These are phyloP conservation scores for Beris chalybata DNA, from an alignment of 2,888 invertebrate species.

Conservation along the genomic window DNA sequence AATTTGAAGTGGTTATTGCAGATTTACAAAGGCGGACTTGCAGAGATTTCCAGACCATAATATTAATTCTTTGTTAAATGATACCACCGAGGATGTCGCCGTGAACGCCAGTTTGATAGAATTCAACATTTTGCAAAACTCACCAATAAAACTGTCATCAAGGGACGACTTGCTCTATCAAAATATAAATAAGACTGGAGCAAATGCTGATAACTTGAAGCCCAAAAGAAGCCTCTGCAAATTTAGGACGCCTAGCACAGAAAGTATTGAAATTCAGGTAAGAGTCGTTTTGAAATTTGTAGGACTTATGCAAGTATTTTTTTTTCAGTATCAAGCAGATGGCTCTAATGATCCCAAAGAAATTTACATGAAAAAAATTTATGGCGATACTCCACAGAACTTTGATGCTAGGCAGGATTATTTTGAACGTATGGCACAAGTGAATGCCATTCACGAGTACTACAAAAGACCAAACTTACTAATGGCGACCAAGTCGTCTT, in stretches of 20 bases:
- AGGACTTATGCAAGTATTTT: neutral
- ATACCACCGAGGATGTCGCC: neutral
- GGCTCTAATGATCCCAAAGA: slow-evolving; percentile 27
- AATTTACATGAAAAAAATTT: slow-evolving; percentile 18
- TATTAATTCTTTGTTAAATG: neutral
- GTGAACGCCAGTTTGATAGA: neutral
- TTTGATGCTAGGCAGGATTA: slow-evolving; percentile 31
- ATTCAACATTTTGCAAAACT: neutral
- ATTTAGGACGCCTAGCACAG: slow-evolving; percentile 9
- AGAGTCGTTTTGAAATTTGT: neutral
- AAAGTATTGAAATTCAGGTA: slow-evolving; percentile 19
- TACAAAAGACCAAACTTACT: slow-evolving; percentile 28
- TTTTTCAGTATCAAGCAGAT: neutral
- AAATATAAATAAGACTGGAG: neutral
- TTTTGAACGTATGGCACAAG: slow-evolving; percentile 22
- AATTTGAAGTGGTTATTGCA: neutral
- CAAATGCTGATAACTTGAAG: neutral
- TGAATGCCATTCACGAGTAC: slow-evolving; percentile 31
- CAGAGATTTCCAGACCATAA: slow-evolving; percentile 3
- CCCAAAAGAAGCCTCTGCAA: slow-evolving; percentile 20
- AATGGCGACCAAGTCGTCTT: slow-evolving; percentile 22
- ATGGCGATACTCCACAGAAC: slow-evolving; percentile 4
- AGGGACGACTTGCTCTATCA: neutral
- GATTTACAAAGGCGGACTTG: neutral
- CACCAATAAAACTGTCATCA: slow-evolving; percentile 1